These are phyloP conservation scores for Hydrotaea diabolus DNA, from an alignment of 2,888 invertebrate genomes.

Conservation along the genomic window DNA sequence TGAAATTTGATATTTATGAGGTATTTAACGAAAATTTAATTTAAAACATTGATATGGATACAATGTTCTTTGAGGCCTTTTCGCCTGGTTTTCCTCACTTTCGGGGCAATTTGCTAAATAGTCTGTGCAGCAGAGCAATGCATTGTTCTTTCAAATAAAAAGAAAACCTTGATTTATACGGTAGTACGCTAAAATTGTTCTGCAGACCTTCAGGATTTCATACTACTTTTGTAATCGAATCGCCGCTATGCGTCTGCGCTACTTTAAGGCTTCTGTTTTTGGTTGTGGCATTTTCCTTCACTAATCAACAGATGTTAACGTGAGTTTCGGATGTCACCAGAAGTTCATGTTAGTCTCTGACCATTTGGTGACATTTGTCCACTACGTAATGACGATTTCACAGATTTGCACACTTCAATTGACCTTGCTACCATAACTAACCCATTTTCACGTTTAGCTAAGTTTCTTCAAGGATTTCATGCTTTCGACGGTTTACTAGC, in stretches of 20 bases:
- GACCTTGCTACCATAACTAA: conserved; percentile 77
- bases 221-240: conserved; percentile 24
- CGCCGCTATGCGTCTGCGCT: neutral
- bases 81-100: neutral
- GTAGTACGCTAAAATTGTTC: neutral
- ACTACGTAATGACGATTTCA: conserved; percentile 24
- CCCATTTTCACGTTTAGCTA: conserved; percentile 20
- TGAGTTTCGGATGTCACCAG: neutral
- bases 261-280: conserved; percentile 24
- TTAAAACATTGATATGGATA: conserved; percentile 28
- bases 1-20: conserved; percentile 71
- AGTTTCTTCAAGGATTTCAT: conserved; percentile 65
- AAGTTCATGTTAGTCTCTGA: neutral
- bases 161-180: neutral
- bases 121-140: conserved; percentile 8
- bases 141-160: neutral
- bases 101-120: conserved; percentile 59
- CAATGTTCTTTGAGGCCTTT: neutral
- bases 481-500: conserved; percentile 21
- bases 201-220: neutral
- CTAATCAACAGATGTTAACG: conserved; percentile 70
- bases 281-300: neutral
- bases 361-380: conserved; percentile 33
- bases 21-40: conserved; percentile 67
- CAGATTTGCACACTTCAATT: conserved; percentile 65